Evolutionary conservation across 2,113 vertebrate species (phyloP), one percentile per base, ranked within the genome.

Genomic region (Nothobranchius furzeri): DNA sequence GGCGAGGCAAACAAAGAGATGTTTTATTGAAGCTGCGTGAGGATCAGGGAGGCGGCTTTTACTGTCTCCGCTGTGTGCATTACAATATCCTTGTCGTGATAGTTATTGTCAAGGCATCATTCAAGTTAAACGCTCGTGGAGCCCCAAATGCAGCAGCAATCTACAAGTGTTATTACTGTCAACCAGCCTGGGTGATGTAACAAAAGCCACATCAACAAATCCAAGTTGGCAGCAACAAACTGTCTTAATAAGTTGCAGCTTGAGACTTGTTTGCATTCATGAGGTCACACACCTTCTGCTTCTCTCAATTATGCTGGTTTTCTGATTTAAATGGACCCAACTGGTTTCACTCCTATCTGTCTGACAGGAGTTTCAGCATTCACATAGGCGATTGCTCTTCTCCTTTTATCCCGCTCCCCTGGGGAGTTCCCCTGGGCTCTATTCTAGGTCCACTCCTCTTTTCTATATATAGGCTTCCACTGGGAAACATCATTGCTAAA

Each of bases 11-110:
- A 50, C 53, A 70, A 30, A 0, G n/a, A 67, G 70, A 78, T 79
- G 64, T 64, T 70, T 78, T 58, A 81, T 83, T 84, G 68, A 80
- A 75, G 70, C 25, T 57, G 68, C 36, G 37, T 52, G 13, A 30
- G 45, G 70, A 73, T 71, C 57, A 43, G 40, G 37, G 50, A 60
- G 30, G 46, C 40, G 66, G 76, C 62, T 73, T 79, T 77, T 51
- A 73, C 63, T 84, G 59, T 69, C 75, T 58, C 70, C 66, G 55
- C 12, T 60, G 65, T 75, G 47, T 64, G 46, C 58, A 11, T 70
- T 58, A 49, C 52, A 75, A 68, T 77, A 80, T 82, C 59, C n/a
- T 56, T 13, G 7, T 66, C 12, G 42, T 73, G 77, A 74, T 73
- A 54, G 51, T 73, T 72, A 51, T 75, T 79, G 75, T 72, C 62